Conservation (phyloP, 2,113 vertebrate genomes). For the Prunella fulvescens region DNA sequence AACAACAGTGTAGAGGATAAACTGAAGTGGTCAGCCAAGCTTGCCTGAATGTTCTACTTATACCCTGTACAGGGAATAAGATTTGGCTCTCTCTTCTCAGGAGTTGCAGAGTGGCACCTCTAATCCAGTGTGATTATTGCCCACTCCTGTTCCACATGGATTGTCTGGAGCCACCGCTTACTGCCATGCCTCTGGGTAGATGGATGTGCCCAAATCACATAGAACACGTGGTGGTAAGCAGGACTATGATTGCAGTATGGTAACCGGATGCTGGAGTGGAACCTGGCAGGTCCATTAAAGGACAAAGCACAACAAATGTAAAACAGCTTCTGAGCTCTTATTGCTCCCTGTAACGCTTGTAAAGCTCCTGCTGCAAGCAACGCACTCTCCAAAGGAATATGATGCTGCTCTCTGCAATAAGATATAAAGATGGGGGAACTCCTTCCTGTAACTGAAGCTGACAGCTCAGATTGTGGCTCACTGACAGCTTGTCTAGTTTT, state of each 20-base stretch:
- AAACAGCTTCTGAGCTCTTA: constrained; percentile 29
- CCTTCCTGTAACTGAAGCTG: constrained; percentile 44
- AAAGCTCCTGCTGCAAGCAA: constrained; percentile 56
- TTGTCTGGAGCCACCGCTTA: constrained; percentile 96
- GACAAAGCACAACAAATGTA: constrained; percentile 49
- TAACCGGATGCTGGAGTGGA: constrained; percentile 46
- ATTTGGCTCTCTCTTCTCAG: constrained; percentile 61
- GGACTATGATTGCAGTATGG: constrained; percentile 2
- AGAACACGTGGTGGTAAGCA: constrained; percentile 91
- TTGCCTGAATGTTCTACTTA: not conserved
- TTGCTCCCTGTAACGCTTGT: constrained; percentile 36
- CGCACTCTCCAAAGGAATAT: not conserved
- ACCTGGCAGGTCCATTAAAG: constrained; percentile 56
- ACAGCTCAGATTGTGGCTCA: constrained; percentile 37
- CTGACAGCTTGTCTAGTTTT: constrained; percentile 33
- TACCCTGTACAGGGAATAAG: not conserved
- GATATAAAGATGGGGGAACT: constrained; percentile 35
- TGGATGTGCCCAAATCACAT: constrained; percentile 99
- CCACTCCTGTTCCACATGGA: constrained; percentile 98
- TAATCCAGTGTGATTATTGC: constrained; percentile 98
- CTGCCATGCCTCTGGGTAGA: constrained; percentile 93
- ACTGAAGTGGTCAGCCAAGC: not conserved
- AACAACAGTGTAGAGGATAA: not conserved
- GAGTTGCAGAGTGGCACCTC: constrained; percentile 94
- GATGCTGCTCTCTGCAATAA: constrained; percentile 41